Evolutionary conservation across 2,113 vertebrate species (phyloP).

Genomic region (Emydura subglobosa): DNA sequence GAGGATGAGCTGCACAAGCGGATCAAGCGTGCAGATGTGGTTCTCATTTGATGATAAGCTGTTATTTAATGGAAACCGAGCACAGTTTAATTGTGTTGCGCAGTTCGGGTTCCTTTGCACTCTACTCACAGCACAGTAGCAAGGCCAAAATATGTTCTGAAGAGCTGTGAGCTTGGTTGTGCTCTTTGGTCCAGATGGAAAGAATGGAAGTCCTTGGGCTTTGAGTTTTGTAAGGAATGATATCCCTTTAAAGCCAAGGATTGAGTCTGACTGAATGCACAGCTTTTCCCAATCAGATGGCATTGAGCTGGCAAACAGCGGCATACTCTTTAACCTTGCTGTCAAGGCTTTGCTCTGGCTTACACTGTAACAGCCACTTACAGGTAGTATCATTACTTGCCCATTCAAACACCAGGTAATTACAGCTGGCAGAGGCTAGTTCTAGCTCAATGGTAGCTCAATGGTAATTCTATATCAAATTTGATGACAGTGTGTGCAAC

Average conservation of each 20-base stretch:
- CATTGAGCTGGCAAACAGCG: background rate
- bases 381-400: background rate
- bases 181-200: background rate
- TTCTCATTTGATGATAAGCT: background rate
- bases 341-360: background rate
- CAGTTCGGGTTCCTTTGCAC: background rate
- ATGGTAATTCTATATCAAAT: background rate
- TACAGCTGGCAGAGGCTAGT: background rate
- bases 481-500: background rate
- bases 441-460: background rate
- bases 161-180: background rate
- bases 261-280: background rate
- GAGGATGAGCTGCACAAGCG: background rate
- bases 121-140: background rate
- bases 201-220: background rate
- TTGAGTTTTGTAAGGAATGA: background rate
- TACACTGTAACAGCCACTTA: background rate
- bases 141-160: background rate
- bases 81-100: background rate
- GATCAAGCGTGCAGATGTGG: background rate
- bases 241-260: background rate
- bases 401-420: background rate
- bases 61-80: background rate
- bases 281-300: background rate
- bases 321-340: background rate